Base-by-base conservation (phyloP, 2,888 invertebrate species). In the Euzophera pinguis region DNA sequence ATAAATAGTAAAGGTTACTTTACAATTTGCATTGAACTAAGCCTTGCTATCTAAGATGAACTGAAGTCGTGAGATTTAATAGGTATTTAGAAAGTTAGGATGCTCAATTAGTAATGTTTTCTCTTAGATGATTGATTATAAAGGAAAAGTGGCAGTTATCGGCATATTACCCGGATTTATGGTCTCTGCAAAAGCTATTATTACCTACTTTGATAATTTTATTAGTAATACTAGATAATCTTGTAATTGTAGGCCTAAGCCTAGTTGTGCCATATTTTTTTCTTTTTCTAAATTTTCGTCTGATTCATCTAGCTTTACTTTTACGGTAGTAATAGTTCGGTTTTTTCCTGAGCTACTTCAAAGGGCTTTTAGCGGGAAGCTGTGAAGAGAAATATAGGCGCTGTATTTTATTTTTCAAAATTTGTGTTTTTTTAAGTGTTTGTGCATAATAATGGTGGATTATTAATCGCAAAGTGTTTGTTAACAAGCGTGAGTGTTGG, bases 11-110 rank as follows among this genome's bases (percentile, higher is more conserved):
- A 45, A 32, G 43, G 29, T 43, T 29, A 43, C 37, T 48, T 47
- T 50, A 55, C 47, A 55, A 56, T 53, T 52, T 43, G 47, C 47
- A 32, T 48, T 27, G 51, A 35, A 42, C 39, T 29, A 14, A 41
- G 42, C 35, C 13, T 47, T 48, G 52, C 41, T 52, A 50, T 53
- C 53, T 50, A 41, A 38, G 52, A 47, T 35, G 38, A 29, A 50
- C 22, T 22, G 37, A 22, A 48, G 48, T 64, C 56, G 63, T 60
- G 50, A 58, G 41, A 52, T 62, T 69, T 73, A 73, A 73, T 72
- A 73, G 71, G 66, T 62, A 57, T 56, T 53, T 70, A 70, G 71
- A 73, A 72, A 74, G 72, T 62, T 60, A 51, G 50, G 58, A 58
- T 55, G 62, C 60, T 54, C 63, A 63, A 61, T 60, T 63, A 61